These are phyloP conservation scores for Lithophane socia DNA, from an alignment of 2,888 invertebrate genomes.

Conservation along the genomic window DNA sequence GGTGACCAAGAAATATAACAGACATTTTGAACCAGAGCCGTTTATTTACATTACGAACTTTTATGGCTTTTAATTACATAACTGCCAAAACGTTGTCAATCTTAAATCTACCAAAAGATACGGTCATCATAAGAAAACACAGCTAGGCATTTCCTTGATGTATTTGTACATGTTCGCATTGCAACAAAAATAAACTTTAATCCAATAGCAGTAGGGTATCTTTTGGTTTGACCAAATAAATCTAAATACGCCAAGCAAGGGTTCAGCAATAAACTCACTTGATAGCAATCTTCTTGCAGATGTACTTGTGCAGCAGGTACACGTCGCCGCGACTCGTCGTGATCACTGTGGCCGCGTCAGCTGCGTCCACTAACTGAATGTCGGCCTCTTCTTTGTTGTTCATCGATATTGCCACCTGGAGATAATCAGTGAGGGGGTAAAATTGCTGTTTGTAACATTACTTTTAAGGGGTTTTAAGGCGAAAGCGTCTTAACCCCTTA, in stretches of 20 bases:
- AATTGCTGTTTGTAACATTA: not conserved
- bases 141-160: not conserved
- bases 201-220: not conserved
- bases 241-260: not conserved
- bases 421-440: not conserved
- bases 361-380: slow-evolving; percentile 90
- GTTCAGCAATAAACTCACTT: slow-evolving; percentile 77
- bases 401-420: slow-evolving; percentile 83
- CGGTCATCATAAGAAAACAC: too few relatives aligned
- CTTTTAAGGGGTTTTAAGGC: too few relatives aligned
- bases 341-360: slow-evolving; percentile 93
- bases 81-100: not conserved
- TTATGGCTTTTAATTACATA: not conserved
- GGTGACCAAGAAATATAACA: not conserved
- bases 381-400: slow-evolving; percentile 86
- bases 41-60: too few relatives aligned
- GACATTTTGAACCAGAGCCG: not conserved
- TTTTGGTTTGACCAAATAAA: not conserved
- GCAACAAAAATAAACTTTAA: not conserved
- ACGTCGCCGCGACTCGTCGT: slow-evolving; percentile 92
- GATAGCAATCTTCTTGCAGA: slow-evolving; percentile 92
- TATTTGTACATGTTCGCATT: not conserved
- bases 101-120: not conserved
- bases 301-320: slow-evolving; percentile 92
- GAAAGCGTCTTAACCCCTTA: too few relatives aligned